Percentiles rank a stretch among this genome's conserved stretches.
Conservation (phyloP, 2,797 vertebrate species). For the Pachyuromys duprasi region DNA sequence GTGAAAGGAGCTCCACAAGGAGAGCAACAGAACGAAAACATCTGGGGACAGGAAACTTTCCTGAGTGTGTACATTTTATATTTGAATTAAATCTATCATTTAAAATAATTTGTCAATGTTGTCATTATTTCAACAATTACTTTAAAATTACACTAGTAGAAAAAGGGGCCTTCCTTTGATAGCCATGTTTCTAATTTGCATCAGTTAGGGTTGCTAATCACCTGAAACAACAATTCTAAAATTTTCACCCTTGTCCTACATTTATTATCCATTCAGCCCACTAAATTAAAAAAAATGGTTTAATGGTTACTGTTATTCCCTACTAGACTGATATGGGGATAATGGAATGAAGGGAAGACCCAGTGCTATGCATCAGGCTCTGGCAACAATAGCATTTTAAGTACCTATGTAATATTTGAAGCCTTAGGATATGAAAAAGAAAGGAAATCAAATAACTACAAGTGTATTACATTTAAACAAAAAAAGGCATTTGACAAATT, state of each 20-base stretch:
- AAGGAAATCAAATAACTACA: background rate
- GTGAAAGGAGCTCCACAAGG: no score
- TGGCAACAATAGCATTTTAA: background rate
- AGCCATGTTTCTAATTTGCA: background rate
- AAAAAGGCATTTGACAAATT: background rate
- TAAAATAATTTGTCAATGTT: background rate
- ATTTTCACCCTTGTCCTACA: background rate
- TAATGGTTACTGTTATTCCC: background rate
- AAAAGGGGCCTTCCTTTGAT: background rate
- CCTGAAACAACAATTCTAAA: background rate
- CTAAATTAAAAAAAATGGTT: background rate
- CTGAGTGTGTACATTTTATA: background rate
- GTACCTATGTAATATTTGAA: background rate
- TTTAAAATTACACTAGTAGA: background rate
- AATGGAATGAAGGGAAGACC: background rate
- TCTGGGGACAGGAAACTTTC: no score
- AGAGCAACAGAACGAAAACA: no score
- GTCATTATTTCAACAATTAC: background rate
- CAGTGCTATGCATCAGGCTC: background rate
- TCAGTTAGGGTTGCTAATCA: background rate
- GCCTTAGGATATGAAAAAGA: background rate
- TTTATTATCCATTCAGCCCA: background rate
- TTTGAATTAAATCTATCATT: conserved; percentile 1
- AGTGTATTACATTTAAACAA: background rate
- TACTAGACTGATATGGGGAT: background rate